Percentiles rank a stretch among this genome's conserved stretches.
phyloP scores from a whole-genome alignment of 2,888 invertebrate species.

The Pristionchus japonicus region DNA sequence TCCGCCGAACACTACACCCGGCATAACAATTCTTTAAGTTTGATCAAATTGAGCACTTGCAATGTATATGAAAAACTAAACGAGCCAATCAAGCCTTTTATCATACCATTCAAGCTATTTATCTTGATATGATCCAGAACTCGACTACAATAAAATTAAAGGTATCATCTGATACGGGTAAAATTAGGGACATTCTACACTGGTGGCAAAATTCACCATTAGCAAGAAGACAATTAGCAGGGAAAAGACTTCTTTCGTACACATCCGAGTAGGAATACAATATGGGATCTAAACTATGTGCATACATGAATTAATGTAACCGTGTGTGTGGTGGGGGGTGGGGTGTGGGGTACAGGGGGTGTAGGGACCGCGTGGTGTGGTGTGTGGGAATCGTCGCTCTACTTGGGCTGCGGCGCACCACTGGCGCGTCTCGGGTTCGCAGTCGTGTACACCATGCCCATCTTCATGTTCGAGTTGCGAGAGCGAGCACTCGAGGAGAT shows the following conservation, averaged over 20 bases:
- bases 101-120: slow-evolving; percentile 6
- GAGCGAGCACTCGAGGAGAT: neutral
- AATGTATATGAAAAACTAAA: too few relatives aligned
- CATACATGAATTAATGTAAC: neutral
- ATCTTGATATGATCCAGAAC: neutral
- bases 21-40: too few relatives aligned
- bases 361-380: too few relatives aligned
- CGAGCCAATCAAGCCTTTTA: too few relatives aligned
- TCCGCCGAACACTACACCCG: too few relatives aligned
- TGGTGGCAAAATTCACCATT: neutral
- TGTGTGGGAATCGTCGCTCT: neutral
- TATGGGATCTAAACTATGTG: neutral
- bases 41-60: too few relatives aligned
- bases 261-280: neutral
- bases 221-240: neutral
- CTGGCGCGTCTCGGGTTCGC: neutral
- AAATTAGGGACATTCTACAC: too few relatives aligned
- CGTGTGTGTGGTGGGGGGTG: neutral
- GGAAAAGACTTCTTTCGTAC: neutral
- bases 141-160: neutral
- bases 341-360: neutral
- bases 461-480: slow-evolving; percentile 3
- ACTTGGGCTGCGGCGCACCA: neutral
- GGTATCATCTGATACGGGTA: neutral
- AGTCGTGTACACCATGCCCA: neutral